Base-by-base conservation (phyloP, 2,888 invertebrate genomes). In the Hypomecis punctinalis region DNA sequence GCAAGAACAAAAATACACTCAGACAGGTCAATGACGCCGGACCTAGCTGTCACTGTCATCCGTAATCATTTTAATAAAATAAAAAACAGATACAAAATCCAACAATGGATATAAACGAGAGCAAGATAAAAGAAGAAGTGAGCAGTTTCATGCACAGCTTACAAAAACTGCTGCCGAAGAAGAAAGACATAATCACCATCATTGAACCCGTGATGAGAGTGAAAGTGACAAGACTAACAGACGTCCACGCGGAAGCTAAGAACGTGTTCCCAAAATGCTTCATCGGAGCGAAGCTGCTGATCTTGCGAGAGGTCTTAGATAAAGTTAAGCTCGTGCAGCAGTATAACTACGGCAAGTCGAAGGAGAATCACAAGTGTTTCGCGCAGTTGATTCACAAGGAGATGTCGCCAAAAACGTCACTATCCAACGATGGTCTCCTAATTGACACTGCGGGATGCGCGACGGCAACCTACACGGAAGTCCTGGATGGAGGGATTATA, bases 41-140 rank as follows among this genome's bases (percentile, higher is more conserved):
- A 82, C 85, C 84, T 13, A 56, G 56, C 56, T 56, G 47, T 56
- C 56, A 56, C 56, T 83, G 87, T 81, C 78, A 85, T 69, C 70
- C 75, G 80, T 43, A 56, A 56, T 47, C n/a, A 56, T 35, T 46
- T 11, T 33, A 56, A 56, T 46, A 40, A 82, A 82, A 83, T 79
- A 81, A 79, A 81, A 79, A 73, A 76, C 71, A 70, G 72, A 70
- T 72, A 62, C 74, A 74, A 72, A 76, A 84, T 73, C 77, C 73
- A 66, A 86, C 73, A 84, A 92, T 93, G 93, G 91, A 92, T 77
- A 74, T 89, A 77, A 88, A 85, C 79, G 91, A 93, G 71, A 83
- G 84, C 37, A 83, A 75, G 60, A 75, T 93, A 68, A 91, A 88
- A 70, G 85, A 88, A 68, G 93, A 93, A 76, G 84, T 92, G 59